phyloP scores from a whole-genome alignment of 2,797 vertebrate genomes.

The Fratercula arctica region DNA sequence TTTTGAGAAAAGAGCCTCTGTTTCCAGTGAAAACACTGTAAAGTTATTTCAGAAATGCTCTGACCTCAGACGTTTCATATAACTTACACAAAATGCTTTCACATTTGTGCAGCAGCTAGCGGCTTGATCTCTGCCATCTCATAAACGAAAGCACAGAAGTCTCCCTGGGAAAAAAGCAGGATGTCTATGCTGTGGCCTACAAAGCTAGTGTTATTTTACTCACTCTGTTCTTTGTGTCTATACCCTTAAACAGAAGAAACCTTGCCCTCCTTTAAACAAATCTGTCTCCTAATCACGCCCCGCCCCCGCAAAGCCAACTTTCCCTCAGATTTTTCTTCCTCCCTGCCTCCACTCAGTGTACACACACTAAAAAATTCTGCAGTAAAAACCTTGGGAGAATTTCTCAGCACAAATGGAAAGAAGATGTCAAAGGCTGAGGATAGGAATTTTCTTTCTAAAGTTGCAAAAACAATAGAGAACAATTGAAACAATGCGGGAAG shows the following conservation, averaged over 20 bases:
- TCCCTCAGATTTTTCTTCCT: not conserved
- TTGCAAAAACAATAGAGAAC: conserved; percentile 13
- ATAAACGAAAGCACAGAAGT: conserved; percentile 39
- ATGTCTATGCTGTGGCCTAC: conserved; percentile 11
- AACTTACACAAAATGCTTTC: conserved; percentile 57
- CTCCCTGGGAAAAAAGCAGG: conserved; percentile 55
- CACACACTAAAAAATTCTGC: conserved; percentile 21
- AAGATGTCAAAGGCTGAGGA: conserved; percentile 45
- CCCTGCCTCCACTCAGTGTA: not conserved
- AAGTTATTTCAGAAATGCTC: conserved; percentile 63
- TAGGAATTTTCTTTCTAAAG: conserved; percentile 39
- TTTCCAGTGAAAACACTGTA: conserved; percentile 62
- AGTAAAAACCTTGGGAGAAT: conserved; percentile 38
- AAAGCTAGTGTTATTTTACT: conserved; percentile 54
- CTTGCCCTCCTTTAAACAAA: conserved; percentile 57
- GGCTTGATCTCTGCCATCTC: conserved; percentile 56
- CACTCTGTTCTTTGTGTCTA: conserved; percentile 40
- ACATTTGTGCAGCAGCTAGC: conserved; percentile 14
- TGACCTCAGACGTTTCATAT: conserved; percentile 46
- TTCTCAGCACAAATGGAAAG: conserved; percentile 54
- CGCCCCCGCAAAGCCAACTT: not conserved
- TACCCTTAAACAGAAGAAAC: conserved; percentile 47
- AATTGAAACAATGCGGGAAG: not conserved
- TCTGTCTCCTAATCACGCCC: conserved; percentile 30
- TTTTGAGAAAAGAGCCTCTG: conserved; percentile 57